A percentile compares a stretch with the other conserved stretches of the same genome.
These are phyloP conservation scores for Gopherus evgoodei DNA, from an alignment of 2,113 vertebrate genomes.

Conservation along the genomic window DNA sequence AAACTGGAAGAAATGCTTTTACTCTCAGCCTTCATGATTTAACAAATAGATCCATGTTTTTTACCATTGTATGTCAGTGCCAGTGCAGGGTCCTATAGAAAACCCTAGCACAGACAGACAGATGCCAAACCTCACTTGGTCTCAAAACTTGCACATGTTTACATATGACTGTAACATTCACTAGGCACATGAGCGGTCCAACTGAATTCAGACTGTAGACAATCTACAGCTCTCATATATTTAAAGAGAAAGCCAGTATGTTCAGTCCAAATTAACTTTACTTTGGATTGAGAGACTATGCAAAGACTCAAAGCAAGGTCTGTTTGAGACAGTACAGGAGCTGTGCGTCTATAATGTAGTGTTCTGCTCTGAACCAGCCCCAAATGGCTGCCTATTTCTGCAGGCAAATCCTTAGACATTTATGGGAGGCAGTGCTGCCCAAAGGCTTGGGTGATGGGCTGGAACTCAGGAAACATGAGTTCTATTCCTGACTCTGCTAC, in stretches of 20 bases:
- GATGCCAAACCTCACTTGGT: neutral
- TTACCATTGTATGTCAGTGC: neutral
- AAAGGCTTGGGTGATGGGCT: fast-evolving
- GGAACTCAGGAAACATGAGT: fast-evolving
- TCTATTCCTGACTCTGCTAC: fast-evolving
- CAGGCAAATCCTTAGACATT: neutral
- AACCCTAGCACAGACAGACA: neutral
- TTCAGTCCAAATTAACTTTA: neutral
- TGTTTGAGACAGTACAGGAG: neutral
- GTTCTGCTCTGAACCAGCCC: neutral
- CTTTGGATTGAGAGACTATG: neutral
- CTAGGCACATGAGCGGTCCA: neutral
- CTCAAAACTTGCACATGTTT: fast-evolving
- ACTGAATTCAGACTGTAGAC: neutral
- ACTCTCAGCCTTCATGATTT: neutral
- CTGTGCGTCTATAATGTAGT: fast-evolving
- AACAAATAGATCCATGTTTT: neutral
- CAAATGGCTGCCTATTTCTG: neutral
- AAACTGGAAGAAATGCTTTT: neutral
- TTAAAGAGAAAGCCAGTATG: neutral
- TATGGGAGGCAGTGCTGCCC: neutral
- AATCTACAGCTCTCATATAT: neutral
- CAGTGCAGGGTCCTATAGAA: fast-evolving
- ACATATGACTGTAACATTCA: fast-evolving
- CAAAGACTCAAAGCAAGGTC: neutral